phyloP scores from a whole-genome alignment of 2,888 invertebrate genomes.

The Ecliptopera silaceata region DNA sequence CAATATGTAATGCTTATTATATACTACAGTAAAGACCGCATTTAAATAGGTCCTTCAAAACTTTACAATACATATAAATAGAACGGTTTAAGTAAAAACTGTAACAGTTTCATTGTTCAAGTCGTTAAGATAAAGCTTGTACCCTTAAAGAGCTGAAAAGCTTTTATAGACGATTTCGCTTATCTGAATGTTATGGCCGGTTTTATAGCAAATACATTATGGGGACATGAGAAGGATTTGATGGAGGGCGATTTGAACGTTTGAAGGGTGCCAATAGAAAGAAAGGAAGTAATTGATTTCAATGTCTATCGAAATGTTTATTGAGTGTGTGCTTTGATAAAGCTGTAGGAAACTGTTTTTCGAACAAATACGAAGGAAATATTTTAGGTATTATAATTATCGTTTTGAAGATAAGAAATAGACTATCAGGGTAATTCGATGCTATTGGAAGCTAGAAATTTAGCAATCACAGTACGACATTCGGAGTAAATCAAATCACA shows the following conservation, averaged over 20 bases:
- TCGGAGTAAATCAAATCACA: slow-evolving; percentile 26
- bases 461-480: slow-evolving; percentile 16
- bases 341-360: no score
- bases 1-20: neutral
- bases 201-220: slow-evolving; percentile 4
- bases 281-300: slow-evolving; percentile 1
- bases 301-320: slow-evolving; percentile 1
- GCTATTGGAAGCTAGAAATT: no score
- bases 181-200: slow-evolving; percentile 1
- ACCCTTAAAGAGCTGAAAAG: neutral
- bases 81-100: neutral
- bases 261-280: neutral
- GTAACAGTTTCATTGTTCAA: neutral
- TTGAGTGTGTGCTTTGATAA: neutral
- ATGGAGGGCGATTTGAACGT: slow-evolving; percentile 1
- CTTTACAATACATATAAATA: neutral
- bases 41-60: neutral
- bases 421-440: no score
- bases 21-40: neutral
- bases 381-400: no score
- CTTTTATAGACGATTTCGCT: slow-evolving; percentile 9
- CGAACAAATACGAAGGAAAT: no score
- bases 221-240: neutral
- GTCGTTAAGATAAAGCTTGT: slow-evolving; percentile 1
- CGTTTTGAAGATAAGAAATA: no score